Percentiles rank a stretch among this genome's conserved stretches.
Evolutionary conservation across 2,797 vertebrate genomes (phyloP).

Genomic region (Neomorphus geoffroyi): DNA sequence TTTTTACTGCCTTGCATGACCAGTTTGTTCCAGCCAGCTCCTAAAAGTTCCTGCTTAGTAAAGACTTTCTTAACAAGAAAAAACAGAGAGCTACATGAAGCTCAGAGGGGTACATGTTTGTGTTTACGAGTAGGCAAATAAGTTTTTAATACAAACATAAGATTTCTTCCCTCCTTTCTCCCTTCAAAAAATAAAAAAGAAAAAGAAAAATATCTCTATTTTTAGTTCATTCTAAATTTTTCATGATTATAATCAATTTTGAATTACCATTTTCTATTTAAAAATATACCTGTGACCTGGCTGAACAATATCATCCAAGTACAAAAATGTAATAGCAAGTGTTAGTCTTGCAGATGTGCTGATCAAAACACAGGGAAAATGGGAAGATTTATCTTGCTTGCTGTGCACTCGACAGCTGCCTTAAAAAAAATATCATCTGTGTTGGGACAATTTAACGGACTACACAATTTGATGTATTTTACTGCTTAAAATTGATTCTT

Average conservation of each 20-base stretch:
- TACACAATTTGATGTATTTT: conserved; percentile 9
- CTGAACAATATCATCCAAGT: background rate
- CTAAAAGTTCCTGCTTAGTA: background rate
- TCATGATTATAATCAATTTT: background rate
- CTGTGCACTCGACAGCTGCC: background rate
- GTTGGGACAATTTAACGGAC: background rate
- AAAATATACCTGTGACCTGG: background rate
- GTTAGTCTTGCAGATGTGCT: background rate
- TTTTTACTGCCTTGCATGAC: background rate
- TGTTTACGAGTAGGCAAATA: background rate
- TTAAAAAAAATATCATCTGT: background rate
- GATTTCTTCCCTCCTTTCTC: background rate
- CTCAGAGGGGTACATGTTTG: rapidly evolving
- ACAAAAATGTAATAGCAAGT: background rate
- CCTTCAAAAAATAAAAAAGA: background rate
- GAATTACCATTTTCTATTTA: background rate
- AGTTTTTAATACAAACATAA: background rate
- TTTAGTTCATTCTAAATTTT: background rate
- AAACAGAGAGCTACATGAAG: background rate
- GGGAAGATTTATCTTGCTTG: background rate
- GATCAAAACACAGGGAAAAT: background rate
- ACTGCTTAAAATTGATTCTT: conserved; percentile 32
- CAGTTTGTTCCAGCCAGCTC: background rate
- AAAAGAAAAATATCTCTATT: background rate
- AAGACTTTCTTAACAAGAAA: background rate